A percentile compares a stretch with the other conserved stretches of the same genome.
Conservation (phyloP, 1,140 invertebrate genomes). For the Wasmannia auropunctata region DNA sequence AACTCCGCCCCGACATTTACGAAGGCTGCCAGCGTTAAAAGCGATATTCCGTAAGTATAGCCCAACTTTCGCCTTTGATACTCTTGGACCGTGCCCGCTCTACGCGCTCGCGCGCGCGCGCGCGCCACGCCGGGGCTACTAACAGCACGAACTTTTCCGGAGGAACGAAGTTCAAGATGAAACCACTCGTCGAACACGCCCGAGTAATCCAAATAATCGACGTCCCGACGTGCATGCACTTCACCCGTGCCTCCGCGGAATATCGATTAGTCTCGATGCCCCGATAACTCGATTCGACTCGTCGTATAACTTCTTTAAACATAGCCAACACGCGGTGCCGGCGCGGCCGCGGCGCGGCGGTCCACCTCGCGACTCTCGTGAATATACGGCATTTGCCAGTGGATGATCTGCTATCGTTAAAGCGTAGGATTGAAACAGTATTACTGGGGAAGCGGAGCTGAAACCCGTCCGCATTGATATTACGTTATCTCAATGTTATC, state of each 20-base stretch:
- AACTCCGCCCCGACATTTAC: slow-evolving; percentile 74
- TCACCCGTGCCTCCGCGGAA: slow-evolving; percentile 50
- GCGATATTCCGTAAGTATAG: slow-evolving; percentile 75
- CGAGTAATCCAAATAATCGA: slow-evolving; percentile 73
- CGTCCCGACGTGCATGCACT: slow-evolving; percentile 44
- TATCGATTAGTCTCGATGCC: slow-evolving; percentile 63
- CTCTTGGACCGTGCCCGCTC: slow-evolving; percentile 60
- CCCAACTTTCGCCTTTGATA: slow-evolving; percentile 75
- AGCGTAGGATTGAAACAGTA: slow-evolving; percentile 8
- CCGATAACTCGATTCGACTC: slow-evolving; percentile 31
- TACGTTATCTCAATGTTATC: slow-evolving; percentile 30
- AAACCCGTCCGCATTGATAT: not conserved
- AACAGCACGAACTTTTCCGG: slow-evolving; percentile 68
- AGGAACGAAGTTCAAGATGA: slow-evolving; percentile 73
- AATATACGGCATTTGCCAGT: not conserved
- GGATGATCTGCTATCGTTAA: slow-evolving; percentile 16
- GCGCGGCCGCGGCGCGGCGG: not conserved
- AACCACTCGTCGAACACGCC: slow-evolving; percentile 69
- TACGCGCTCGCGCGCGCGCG: slow-evolving; percentile 41
- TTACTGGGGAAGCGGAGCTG: not conserved
- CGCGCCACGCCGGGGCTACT: slow-evolving; percentile 52
- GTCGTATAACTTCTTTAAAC: slow-evolving; percentile 62
- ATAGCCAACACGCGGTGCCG: not conserved
- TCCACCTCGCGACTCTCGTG: slow-evolving; percentile 28
- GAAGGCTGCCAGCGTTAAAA: slow-evolving; percentile 68